Evolutionary conservation across 1,140 invertebrate species (phyloP).

Genomic region (Cylas formicarius): DNA sequence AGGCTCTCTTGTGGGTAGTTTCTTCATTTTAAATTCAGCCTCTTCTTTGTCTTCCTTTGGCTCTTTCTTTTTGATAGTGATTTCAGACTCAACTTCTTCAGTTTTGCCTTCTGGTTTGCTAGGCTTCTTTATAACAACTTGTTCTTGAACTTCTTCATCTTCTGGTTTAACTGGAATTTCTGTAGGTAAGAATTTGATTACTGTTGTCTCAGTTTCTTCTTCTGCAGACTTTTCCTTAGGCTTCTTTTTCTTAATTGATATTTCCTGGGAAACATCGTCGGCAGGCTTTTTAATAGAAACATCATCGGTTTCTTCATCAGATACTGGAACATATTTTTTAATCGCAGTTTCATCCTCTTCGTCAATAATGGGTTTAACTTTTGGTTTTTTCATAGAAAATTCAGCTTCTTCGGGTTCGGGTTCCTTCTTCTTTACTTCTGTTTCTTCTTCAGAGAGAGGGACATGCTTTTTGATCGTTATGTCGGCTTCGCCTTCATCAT

Average conservation of each 20-base stretch:
- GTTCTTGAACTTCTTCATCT: constrained; percentile 16
- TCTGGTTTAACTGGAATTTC: constrained; percentile 12
- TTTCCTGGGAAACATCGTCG: no score
- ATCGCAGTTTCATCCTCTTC: constrained; percentile 18
- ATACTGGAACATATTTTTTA: constrained; percentile 17
- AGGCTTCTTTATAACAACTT: constrained; percentile 6
- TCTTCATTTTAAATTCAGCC: constrained; percentile 44
- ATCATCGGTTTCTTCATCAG: constrained; percentile 31
- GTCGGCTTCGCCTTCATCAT: constrained; percentile 25
- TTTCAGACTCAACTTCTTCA: no score
- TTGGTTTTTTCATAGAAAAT: constrained; percentile 29
- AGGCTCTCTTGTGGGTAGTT: constrained; percentile 9
- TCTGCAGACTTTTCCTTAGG: constrained; percentile 29
- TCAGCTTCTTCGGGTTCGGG: constrained; percentile 9
- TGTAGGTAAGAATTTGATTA: constrained; percentile 20
- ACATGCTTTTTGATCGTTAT: constrained; percentile 31
- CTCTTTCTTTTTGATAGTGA: no score
- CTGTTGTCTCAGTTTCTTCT: constrained; percentile 24
- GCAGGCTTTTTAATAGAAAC: constrained; percentile 30
- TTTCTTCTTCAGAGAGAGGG: constrained; percentile 20
- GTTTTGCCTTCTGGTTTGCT: constrained; percentile 6
- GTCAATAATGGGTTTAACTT: constrained; percentile 13
- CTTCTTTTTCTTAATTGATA: constrained; percentile 41
- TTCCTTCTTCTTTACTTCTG: constrained; percentile 23
- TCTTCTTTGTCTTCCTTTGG: constrained; percentile 29